Evolutionary conservation across 2,797 vertebrate species (phyloP), one percentile per base, ranked within the genome.

Genomic region (Diplodus sargus): DNA sequence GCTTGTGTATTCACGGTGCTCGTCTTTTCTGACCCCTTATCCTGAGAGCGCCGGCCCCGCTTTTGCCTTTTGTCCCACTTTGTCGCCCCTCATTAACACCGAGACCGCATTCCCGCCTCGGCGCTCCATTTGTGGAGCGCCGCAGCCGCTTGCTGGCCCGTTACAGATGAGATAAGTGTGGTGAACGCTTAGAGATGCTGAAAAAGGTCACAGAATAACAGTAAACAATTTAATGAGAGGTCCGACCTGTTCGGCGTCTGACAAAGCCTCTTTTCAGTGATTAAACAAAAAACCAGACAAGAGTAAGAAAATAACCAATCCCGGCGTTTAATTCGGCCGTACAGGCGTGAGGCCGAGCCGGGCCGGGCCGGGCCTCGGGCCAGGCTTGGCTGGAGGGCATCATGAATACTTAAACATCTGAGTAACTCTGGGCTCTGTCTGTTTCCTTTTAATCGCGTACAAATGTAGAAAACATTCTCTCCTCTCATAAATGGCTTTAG

Each of bases 131-230:
- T 30, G 71, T 47, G 22, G 18, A 25, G 39, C n/a, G 57, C 73
- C 10, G 60, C n/a, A 1, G 15, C 20, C 43, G 75, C 66, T 77
- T 49, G 60, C 58, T 23, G 65, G 65, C 43, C 79, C 75, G 22
- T 80, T 64, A 61, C 70, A 76, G 75, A 65, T 17, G 58, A 82
- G 61, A 61, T 57, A n/a, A 71, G 71, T 28, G 58, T 25, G 49
- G 61, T 76, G 77, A 82, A 68, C 74, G 63, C 77, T 70, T 51
- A 72, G 48, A 61, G 77, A 68, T 60, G 68, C 22, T 12, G 66
- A 58, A 82, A 82, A 87, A 85, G 77, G 85, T 85, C 67, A 77
- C 15, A 58, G 76, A 61, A 78, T 20, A 74, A 61, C 76, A 53
- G 56, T 67, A 76, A 76, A 82, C 77, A 58, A 18, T 66, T 67